Evolutionary conservation across 2,797 vertebrate species (phyloP).

Genomic region (Sebastes diploproa): DNA sequence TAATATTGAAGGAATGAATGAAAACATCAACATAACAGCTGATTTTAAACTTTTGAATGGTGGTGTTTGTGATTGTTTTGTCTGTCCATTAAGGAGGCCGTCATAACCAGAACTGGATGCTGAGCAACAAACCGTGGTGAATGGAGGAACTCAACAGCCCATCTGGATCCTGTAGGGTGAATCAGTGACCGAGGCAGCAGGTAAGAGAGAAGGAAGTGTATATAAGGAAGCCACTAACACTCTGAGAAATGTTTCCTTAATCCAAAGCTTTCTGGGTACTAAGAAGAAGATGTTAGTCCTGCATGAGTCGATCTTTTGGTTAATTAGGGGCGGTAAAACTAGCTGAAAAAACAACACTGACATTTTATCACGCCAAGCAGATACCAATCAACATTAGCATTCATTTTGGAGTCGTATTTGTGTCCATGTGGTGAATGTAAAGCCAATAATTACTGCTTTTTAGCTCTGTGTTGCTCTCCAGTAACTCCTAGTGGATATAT

Average conservation of each 20-base stretch:
- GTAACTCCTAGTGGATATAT: too few species aligned
- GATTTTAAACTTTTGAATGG: neutral
- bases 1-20: too few species aligned
- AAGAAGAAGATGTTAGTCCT: neutral
- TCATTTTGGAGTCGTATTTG: neutral
- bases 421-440: neutral
- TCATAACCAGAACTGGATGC: neutral
- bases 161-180: neutral
- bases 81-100: neutral
- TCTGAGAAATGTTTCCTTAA: neutral
- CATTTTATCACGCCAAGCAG: neutral
- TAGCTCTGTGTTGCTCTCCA: too few species aligned
- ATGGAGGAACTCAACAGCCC: neutral
- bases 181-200: neutral
- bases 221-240: neutral
- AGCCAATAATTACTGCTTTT: too few species aligned
- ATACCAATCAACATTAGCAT: neutral
- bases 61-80: neutral
- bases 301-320: neutral
- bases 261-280: neutral
- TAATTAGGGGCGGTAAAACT: neutral
- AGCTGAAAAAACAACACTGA: neutral
- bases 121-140: neutral
- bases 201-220: neutral
- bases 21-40: neutral